A percentile compares a stretch with the other conserved stretches of the same genome.
phyloP scores from a whole-genome alignment of 1,140 invertebrate genomes.

The Conus ventricosus region DNA sequence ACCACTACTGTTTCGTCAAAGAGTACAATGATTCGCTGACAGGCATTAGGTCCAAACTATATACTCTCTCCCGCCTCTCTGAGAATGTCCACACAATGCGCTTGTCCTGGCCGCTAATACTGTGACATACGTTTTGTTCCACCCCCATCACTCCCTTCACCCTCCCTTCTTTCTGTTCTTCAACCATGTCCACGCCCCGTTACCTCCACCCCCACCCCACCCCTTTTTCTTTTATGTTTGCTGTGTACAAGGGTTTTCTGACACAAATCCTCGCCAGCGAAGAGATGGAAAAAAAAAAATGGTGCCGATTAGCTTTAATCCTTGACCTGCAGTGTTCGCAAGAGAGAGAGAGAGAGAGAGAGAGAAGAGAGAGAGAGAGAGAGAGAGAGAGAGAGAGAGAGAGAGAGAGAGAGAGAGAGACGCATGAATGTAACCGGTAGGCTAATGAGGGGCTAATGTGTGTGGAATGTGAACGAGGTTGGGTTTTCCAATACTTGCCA shows the following conservation, averaged over 20 bases:
- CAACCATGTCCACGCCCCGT: not conserved
- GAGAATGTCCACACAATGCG: too few species aligned
- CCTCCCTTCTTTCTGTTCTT: not conserved
- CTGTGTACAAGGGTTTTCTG: not conserved
- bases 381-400: conserved; percentile 21
- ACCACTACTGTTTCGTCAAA: too few species aligned
- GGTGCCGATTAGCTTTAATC: not conserved
- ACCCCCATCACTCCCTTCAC: not conserved
- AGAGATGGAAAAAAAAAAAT: not conserved
- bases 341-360: not conserved
- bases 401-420: conserved; percentile 11
- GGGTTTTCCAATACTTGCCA: too few species aligned
- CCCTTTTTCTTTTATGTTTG: too few species aligned
- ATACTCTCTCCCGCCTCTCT: too few species aligned
- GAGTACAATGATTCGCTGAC: too few species aligned
- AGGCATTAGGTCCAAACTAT: too few species aligned
- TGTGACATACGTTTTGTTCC: too few species aligned
- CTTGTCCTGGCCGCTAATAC: too few species aligned
- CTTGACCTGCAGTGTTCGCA: not conserved
- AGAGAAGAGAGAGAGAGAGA: conserved; percentile 3
- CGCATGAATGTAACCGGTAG: not conserved
- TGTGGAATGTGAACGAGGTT: too few species aligned
- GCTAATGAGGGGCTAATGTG: not conserved
- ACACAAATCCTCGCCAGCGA: not conserved
- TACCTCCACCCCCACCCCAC: too few species aligned